Base-by-base conservation (phyloP, 2,113 vertebrate genomes). In the Corvus hawaiiensis region DNA sequence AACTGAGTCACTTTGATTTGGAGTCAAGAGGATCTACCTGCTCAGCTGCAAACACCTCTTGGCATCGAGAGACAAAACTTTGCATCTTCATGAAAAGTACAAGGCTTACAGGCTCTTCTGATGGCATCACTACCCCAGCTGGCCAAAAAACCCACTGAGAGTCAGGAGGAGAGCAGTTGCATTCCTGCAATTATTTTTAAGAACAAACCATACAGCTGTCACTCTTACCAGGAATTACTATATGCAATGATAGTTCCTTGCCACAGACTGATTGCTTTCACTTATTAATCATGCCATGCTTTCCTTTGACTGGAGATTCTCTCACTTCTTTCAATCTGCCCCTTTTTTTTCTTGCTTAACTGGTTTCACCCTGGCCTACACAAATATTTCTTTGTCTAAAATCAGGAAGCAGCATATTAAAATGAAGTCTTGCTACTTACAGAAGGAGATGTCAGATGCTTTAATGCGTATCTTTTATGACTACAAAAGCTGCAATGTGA, bases 351-450 rank as follows among this genome's bases (percentile, higher is more conserved):
- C 93, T 89, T 90, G 96, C 30, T 94, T 93, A 95, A 95, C 95
- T 55, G 37, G 96, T 97, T 97, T 90, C 58, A 75, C n/a, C 17
- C 37, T 89, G 66, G 54, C 68, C 92, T 92, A 78, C 80, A 94
- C 86, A 97, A 95, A 69, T 94, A 96, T 93, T 92, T 89, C 90
- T 95, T 97, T 94, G 90, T 95, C 66, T 91, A 79, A 96, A 89
- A 87, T 92, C 88, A 90, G 92, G 88, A 94, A 92, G 92, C 43
- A 68, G 73, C 11, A 15, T 89, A 93, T 89, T 89, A 96, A 93
- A 93, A 76, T 62, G 46, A 96, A 37, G 49, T 78, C 62, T 94
- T 88, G 41, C 49, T 90, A 20, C 78, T 71, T 90, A 66, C 46
- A 92, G 61, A 72, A 90, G 35, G n/a, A 88, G 54, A 91, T 80